Base-by-base conservation (phyloP, 2,113 vertebrate genomes). In the Nycticryphes semicollaris region DNA sequence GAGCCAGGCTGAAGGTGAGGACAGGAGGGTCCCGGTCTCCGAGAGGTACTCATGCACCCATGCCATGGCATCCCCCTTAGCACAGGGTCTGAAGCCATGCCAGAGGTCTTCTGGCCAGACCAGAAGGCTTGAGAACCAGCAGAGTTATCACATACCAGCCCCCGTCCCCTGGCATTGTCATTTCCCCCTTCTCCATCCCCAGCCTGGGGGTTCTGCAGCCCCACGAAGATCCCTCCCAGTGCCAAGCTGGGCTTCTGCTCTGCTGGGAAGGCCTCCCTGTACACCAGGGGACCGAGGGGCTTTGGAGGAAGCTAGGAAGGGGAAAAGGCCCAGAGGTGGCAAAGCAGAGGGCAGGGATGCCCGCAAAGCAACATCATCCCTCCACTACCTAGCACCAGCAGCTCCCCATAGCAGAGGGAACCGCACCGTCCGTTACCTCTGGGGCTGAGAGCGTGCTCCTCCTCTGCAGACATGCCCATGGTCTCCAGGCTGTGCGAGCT, bases 381-480 rank as follows among this genome's bases (percentile, higher is more conserved):
- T 47, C 70, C 91, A 79, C 81, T 4, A 62, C 64, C 82, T 73
- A 3, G 22, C 35, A 12, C 33, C 28, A 5, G 64, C 70, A 12
- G 51, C 45, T 78, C 35, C 73, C 54, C 62, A 28, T 24, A 64
- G 12, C 9, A 24, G 9, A 2, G 31, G 12, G 37, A 63, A 63
- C 28, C 9, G 48, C 79, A 21, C 3, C 5, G 12, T 25, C 88
- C 41, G 12, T 93, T 88, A 91, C 94, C 95, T 97, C 47, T 63
- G n/a, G 84, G 85, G 90, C 89, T 67, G 23, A 66, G n/a, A 72
- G 60, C 14, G 33, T 35, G 67, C 70, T 89, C 74, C 4, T 78
- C 93, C 83, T 78, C 92, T 3, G 91, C 67, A 11, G 96, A 45
- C 93, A 62, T 91, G 76, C 95, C 97, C 97, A 97, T 97, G 57